Conservation (phyloP, 2,113 vertebrate genomes). For the Cyprinodon brontotheroides region DNA sequence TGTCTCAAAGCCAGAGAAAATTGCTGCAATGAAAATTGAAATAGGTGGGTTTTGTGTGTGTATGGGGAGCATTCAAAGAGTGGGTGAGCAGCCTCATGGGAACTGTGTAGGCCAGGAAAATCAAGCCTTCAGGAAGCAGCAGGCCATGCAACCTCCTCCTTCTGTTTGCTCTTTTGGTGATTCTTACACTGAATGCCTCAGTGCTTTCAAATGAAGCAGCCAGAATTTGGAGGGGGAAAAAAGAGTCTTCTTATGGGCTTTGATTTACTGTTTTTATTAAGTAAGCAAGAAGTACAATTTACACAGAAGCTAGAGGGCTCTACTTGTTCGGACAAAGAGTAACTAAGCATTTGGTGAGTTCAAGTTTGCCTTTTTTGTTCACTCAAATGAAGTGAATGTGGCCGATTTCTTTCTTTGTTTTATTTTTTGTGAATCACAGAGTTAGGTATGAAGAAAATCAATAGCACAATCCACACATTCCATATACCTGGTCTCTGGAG, state of each 20-base stretch:
- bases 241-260: neutral
- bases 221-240: conserved; percentile 15
- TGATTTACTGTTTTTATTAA: conserved; percentile 12
- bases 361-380: too few species aligned
- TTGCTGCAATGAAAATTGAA: conserved; percentile 65
- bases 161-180: conserved; percentile 11
- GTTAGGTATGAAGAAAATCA: too few species aligned
- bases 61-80: conserved; percentile 40
- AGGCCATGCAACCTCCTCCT: conserved; percentile 32
- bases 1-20: conserved; percentile 60
- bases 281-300: conserved; percentile 7
- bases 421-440: too few species aligned
- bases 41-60: conserved; percentile 41
- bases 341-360: neutral
- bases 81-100: conserved; percentile 46
- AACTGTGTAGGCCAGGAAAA: conserved; percentile 43
- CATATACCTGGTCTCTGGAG: too few species aligned
- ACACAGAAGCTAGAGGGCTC: neutral
- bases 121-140: conserved; percentile 49
- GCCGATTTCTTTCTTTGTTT: neutral
- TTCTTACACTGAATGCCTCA: conserved; percentile 27
- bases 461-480: too few species aligned
- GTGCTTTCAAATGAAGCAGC: conserved; percentile 22
- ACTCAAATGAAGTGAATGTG: neutral
- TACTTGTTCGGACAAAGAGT: neutral